A percentile compares a stretch with the other conserved stretches of the same genome.
These are phyloP conservation scores for Mylabris phalerata DNA, from an alignment of 1,140 invertebrate genomes.

Conservation along the genomic window DNA sequence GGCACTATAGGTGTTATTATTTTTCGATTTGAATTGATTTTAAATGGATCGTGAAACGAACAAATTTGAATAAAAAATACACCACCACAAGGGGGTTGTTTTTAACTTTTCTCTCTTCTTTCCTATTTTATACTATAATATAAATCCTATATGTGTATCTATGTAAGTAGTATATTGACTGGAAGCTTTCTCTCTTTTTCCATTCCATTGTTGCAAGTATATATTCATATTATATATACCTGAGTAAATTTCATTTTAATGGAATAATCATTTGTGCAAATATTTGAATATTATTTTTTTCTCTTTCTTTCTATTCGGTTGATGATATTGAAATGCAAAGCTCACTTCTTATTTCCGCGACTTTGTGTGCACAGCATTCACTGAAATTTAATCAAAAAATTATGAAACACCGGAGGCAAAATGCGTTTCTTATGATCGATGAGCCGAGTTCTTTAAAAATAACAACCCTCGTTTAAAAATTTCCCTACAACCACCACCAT, in stretches of 20 bases:
- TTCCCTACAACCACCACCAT: neutral
- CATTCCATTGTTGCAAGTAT: too few species aligned
- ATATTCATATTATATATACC: constrained; percentile 25
- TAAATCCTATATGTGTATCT: too few species aligned
- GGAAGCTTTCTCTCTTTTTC: too few species aligned
- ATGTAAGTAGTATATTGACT: too few species aligned
- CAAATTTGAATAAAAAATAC: constrained; percentile 32
- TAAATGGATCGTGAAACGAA: neutral
- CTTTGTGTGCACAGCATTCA: constrained; percentile 36
- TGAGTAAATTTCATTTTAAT: constrained; percentile 44
- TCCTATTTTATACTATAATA: too few species aligned
- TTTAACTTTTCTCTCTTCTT: too few species aligned
- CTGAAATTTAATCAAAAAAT: constrained; percentile 42
- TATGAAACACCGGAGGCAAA: constrained; percentile 35
- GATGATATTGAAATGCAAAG: constrained; percentile 40
- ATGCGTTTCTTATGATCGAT: constrained; percentile 17
- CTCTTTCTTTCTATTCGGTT: too few species aligned
- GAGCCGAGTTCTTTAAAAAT: constrained; percentile 18
- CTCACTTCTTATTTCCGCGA: constrained; percentile 36
- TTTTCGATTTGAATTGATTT: too few species aligned
- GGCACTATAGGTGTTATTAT: too few species aligned
- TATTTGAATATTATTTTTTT: constrained; percentile 41
- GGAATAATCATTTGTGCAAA: constrained; percentile 45
- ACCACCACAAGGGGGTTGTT: too few species aligned
- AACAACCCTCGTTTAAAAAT: constrained; percentile 18